Percentiles rank a stretch among this genome's conserved stretches.
phyloP scores from a whole-genome alignment of 2,888 invertebrate species.

The Polyommatus icarus region DNA sequence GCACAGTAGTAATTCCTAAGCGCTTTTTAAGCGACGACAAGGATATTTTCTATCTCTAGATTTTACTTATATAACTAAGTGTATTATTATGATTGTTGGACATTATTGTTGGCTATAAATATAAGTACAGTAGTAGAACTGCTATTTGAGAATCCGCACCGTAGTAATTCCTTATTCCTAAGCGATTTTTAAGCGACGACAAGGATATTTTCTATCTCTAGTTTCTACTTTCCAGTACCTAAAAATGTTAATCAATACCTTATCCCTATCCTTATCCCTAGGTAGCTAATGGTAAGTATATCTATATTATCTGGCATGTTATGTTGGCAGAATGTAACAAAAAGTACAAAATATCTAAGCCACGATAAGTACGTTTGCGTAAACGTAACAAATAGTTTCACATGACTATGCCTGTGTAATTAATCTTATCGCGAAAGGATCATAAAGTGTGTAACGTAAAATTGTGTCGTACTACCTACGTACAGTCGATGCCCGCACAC shows the following conservation, averaged over 20 bases:
- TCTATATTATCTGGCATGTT: neutral
- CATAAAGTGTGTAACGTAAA: neutral
- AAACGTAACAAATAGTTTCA: conserved; percentile 14
- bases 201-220: neutral
- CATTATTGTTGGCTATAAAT: too few species aligned
- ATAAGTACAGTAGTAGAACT: too few species aligned
- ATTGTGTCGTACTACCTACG: neutral
- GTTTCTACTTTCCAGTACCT: too few species aligned
- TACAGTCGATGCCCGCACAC: neutral
- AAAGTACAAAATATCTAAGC: neutral
- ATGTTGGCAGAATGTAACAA: neutral
- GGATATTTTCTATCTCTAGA: neutral
- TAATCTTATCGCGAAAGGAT: conserved; percentile 3
- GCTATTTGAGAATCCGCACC: neutral
- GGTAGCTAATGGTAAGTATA: neutral
- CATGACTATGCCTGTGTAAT: conserved; percentile 7
- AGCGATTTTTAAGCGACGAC: neutral
- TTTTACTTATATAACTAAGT: too few species aligned
- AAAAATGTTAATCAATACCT: too few species aligned
- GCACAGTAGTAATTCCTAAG: neutral
- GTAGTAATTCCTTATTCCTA: neutral
- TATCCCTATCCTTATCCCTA: too few species aligned
- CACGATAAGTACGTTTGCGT: conserved; percentile 6
- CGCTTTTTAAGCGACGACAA: neutral
- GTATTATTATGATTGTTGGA: too few species aligned